phyloP scores from a whole-genome alignment of 2,797 vertebrate genomes.

The Clarias platycephalus region DNA sequence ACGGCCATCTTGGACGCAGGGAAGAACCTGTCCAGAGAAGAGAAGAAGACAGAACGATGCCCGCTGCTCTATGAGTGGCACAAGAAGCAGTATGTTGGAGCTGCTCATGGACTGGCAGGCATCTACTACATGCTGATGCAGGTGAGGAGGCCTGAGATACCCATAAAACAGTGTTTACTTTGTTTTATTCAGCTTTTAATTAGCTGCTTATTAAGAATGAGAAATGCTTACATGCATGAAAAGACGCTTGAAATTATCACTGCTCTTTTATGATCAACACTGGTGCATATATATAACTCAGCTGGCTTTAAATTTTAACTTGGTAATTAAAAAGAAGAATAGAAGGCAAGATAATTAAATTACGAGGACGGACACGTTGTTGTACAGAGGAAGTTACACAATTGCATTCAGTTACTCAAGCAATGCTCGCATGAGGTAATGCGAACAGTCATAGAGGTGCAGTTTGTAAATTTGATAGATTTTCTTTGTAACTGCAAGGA shows the following conservation, averaged over 20 bases:
- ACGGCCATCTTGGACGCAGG: conserved; percentile 87
- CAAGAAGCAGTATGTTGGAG: conserved; percentile 93
- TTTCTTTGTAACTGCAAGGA: not conserved
- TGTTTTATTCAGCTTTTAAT: conserved; percentile 21
- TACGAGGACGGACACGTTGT: not conserved
- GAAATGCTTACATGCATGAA: not conserved
- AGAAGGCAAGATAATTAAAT: not conserved
- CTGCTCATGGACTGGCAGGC: conserved; percentile 90
- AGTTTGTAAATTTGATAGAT: not conserved
- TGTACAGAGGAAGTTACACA: not conserved
- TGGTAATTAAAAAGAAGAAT: not conserved
- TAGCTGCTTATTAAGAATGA: conserved; percentile 16
- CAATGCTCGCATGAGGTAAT: not conserved
- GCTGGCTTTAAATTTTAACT: not conserved
- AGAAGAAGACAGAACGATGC: conserved; percentile 89
- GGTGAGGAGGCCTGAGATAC: conserved; percentile 64
- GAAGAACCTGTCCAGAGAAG: conserved; percentile 84
- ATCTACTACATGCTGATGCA: conserved; percentile 95
- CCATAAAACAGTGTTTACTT: not conserved
- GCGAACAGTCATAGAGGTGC: not conserved
- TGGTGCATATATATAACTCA: no score
- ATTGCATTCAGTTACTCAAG: not conserved
- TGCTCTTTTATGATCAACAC: not conserved
- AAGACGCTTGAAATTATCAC: not conserved
- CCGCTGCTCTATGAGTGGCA: conserved; percentile 97